Evolutionary conservation across 2,113 vertebrate species (phyloP), one percentile per base, ranked within the genome.

Genomic region (Leucoraja erinaceus): DNA sequence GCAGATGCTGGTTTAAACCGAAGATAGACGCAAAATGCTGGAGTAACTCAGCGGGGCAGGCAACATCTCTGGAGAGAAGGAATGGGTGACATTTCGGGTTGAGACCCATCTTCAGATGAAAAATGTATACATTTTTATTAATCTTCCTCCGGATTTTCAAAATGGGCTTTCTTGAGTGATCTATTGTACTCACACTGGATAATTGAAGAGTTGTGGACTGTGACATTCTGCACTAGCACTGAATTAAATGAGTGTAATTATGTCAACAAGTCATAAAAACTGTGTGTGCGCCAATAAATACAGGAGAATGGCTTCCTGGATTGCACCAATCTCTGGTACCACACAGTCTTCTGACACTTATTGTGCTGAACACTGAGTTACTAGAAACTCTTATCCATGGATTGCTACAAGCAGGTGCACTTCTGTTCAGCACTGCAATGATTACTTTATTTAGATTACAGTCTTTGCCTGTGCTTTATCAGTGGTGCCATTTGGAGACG

Each of bases 351-450:
- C 88, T 90, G 88, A 90, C 63, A 90, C 31, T 22, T 90, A 90
- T 90, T 90, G 63, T 90, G 66, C 88, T 68, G 88, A 90, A 70
- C 88, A 33, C 63, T 90, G 61, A 70, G 33, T 90, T n/a, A 68
- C 31, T 9, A 70, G 86, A 90, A 90, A 70, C 66, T 88, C 61
- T 86, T 66, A 38, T 90, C 81, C 61, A 25, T 86, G 10, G 28
- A 86, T 25, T 84, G 56, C 20, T 68, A 11, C 61, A 90, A 68
- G 70, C 16, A 70, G 88, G 16, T 90, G 63, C 20, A 28, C 61
- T 86, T n/a, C 61, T 10, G 16, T 72, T 18, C 63, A 72, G 31
- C 16, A 61, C 0, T 61, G 70, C 25, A 90, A 90, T 90, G 63
- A 47, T 90, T 70, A 63, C 66, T 38, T 90, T 90, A 70, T 90